Evolutionary conservation across 2,113 vertebrate species (phyloP).

Genomic region (Asarcornis scutulata): DNA sequence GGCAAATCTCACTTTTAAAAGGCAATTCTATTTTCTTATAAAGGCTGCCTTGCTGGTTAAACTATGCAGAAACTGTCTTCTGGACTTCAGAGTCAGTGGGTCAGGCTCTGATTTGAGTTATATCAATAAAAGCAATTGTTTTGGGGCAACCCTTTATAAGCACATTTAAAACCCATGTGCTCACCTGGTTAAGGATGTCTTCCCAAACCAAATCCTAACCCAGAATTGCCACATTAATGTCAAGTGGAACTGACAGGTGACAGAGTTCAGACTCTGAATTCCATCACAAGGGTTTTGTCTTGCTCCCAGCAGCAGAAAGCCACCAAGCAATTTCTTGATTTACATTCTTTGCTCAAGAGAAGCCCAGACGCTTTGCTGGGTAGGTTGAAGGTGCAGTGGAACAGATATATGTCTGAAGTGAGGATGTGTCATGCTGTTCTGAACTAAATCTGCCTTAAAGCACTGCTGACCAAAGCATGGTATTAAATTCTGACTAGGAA

Average conservation of each 20-base stretch:
- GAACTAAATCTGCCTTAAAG: neutral
- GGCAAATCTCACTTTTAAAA: neutral
- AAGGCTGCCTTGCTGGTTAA: neutral
- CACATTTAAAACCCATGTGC: neutral
- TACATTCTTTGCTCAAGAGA: neutral
- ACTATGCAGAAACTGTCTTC: neutral
- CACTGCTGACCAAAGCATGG: neutral
- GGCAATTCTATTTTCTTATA: neutral
- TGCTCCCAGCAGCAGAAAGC: neutral
- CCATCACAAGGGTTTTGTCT: neutral
- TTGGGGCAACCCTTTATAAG: neutral
- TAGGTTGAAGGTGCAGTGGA: neutral
- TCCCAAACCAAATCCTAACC: constrained; percentile 24
- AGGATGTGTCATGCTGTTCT: neutral
- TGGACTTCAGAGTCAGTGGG: neutral
- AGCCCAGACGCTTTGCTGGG: neutral
- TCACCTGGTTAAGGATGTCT: neutral
- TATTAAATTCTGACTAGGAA: neutral
- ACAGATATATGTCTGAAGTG: neutral
- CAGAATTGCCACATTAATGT: constrained; percentile 21
- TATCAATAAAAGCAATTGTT: neutral
- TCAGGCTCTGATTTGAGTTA: constrained; percentile 16
- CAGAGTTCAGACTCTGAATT: neutral
- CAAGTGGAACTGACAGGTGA: constrained; percentile 30
- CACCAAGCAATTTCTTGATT: neutral